Evolutionary conservation across 2,113 vertebrate species (phyloP).

Genomic region (Tragulus kanchil): DNA sequence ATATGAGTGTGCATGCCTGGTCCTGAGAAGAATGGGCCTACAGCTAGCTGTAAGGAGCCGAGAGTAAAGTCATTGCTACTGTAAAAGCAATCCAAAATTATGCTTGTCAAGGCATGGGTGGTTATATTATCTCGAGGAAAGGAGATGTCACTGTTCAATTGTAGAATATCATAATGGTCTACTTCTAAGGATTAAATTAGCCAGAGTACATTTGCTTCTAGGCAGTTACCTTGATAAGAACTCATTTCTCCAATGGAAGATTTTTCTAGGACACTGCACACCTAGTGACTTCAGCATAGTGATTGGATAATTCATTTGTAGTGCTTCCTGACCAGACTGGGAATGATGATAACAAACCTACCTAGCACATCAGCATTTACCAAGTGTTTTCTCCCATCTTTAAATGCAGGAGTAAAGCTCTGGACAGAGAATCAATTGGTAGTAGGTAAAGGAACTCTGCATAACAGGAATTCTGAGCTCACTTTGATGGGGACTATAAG

Average conservation of each 20-base stretch:
- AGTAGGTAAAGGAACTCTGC: neutral
- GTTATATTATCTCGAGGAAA: neutral
- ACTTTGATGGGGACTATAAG: neutral
- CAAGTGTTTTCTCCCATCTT: neutral
- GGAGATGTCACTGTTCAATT: neutral
- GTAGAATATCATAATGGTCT: neutral
- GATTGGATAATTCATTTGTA: neutral
- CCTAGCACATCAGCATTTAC: neutral
- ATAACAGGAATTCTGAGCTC: neutral
- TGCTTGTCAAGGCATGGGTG: neutral
- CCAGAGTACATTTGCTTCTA: neutral
- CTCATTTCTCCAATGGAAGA: neutral
- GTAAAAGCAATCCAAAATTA: neutral
- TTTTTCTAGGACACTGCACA: neutral
- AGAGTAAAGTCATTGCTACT: neutral
- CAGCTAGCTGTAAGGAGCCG: neutral
- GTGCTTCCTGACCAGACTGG: neutral
- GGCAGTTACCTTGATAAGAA: neutral
- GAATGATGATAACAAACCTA: neutral
- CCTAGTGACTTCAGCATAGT: neutral
- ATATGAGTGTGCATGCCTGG: neutral
- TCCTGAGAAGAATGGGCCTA: neutral
- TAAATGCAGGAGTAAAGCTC: neutral
- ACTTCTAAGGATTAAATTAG: neutral
- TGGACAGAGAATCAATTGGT: neutral